phyloP scores from a whole-genome alignment of 2,888 invertebrate species.

The Anoplius nigerrimus region DNA sequence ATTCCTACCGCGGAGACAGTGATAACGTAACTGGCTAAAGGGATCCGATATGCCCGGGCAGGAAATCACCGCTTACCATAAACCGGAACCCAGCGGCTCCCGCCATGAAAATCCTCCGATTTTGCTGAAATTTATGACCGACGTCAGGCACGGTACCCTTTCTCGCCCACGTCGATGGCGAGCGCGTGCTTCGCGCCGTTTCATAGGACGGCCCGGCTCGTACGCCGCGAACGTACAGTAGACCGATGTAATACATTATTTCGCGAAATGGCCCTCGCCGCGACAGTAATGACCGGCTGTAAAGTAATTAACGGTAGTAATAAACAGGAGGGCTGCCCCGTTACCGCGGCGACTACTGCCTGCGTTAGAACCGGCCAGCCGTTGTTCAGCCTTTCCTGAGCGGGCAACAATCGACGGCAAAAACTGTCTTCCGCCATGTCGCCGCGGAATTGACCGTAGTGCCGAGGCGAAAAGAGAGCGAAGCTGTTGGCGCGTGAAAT shows the following conservation, averaged over 20 bases:
- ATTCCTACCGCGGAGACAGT: no score
- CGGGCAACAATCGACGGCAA: constrained; percentile 1
- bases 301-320: constrained; percentile 66
- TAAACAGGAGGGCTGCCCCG: constrained; percentile 49
- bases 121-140: constrained; percentile 8
- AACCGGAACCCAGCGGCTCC: constrained; percentile 25
- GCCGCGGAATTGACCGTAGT: not conserved
- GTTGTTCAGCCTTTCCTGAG: no score
- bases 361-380: constrained; percentile 28
- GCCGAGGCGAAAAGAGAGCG: not conserved
- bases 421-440: constrained; percentile 4
- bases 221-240: constrained; percentile 19
- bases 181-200: constrained; percentile 26
- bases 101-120: constrained; percentile 22
- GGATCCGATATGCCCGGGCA: not conserved
- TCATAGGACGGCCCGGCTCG: constrained; percentile 19
- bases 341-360: no score
- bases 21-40: not conserved
- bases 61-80: constrained; percentile 3
- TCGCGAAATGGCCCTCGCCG: constrained; percentile 60
- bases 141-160: constrained; percentile 15
- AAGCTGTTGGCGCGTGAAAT: no score
- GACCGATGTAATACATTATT: constrained; percentile 61
- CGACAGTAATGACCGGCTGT: constrained; percentile 61
- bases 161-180: constrained; percentile 39